Conservation (phyloP, 2,888 invertebrate species). For the Pyrgus malvae region DNA sequence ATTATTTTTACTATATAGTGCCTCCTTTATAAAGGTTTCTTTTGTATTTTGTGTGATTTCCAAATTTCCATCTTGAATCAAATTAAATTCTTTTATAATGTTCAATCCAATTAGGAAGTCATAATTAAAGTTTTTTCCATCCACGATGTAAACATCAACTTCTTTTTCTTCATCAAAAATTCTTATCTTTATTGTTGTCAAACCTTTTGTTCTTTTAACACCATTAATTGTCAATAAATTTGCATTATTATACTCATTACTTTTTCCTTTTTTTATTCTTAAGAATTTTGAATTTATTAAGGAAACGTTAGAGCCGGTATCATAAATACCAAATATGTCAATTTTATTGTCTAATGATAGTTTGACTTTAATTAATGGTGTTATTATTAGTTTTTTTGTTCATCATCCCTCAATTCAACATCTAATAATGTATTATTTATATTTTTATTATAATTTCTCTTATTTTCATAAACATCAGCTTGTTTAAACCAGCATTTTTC, state of each 20-base stretch:
- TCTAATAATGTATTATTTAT: conserved; percentile 25
- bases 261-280: not conserved
- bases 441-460: not conserved
- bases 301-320: conserved; percentile 2
- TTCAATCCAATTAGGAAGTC: conserved; percentile 36
- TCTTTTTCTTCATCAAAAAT: conserved; percentile 27
- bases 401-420: not conserved
- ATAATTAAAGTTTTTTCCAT: conserved; percentile 34
- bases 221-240: conserved; percentile 19
- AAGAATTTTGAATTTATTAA: conserved; percentile 1
- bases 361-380: conserved; percentile 1
- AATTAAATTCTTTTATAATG: conserved; percentile 30
- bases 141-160: conserved; percentile 32
- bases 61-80: conserved; percentile 30
- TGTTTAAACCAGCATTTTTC: conserved; percentile 2
- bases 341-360: not conserved
- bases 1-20: not conserved
- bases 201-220: not conserved
- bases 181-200: conserved; percentile 29
- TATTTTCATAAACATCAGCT: not conserved
- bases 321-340: not conserved
- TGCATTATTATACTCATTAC: not conserved
- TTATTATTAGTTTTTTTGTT: not conserved
- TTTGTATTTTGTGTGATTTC: conserved; percentile 17
- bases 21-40: not conserved